Percentiles rank a stretch among this genome's conserved stretches.
Evolutionary conservation across 2,113 vertebrate genomes (phyloP).

Genomic region (Riparia riparia): DNA sequence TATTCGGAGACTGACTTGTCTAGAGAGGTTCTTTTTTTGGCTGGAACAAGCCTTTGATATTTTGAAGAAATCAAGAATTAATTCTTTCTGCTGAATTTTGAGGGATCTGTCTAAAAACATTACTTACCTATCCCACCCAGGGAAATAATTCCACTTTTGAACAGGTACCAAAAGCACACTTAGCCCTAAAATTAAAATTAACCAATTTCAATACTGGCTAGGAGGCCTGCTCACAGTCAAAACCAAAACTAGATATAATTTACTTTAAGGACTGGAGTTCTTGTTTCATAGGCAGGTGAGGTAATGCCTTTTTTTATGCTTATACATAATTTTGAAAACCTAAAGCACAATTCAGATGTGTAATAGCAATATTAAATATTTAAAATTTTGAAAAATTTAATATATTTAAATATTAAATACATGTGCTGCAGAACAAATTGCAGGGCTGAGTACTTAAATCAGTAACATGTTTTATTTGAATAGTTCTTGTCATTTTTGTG

Average conservation of each 20-base stretch:
- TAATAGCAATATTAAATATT: neutral
- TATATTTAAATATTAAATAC: slow-evolving; percentile 33
- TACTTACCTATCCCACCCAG: neutral
- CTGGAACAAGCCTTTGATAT: neutral
- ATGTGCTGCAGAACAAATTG: neutral
- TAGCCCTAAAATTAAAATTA: neutral
- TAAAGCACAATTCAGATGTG: slow-evolving; percentile 8
- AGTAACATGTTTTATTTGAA: neutral
- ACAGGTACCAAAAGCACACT: neutral
- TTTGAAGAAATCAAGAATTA: neutral
- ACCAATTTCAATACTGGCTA: neutral
- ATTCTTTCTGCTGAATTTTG: neutral
- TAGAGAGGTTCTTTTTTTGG: neutral
- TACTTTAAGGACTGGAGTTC: neutral
- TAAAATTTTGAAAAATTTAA: slow-evolving; percentile 14
- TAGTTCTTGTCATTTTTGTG: neutral
- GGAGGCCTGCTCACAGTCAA: neutral
- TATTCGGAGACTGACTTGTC: neutral
- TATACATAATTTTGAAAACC: slow-evolving; percentile 45
- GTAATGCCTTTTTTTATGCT: slow-evolving; percentile 11
- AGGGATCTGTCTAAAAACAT: neutral
- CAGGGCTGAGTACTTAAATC: neutral
- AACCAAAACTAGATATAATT: neutral
- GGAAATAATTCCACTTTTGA: neutral
- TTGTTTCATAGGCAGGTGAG: neutral